A percentile compares a stretch with the other conserved stretches of the same genome.
These are phyloP conservation scores for roundworm (Caenorhabditis elegans) DNA, from an alignment of 1,140 invertebrate genomes.

Conservation along the genomic window DNA sequence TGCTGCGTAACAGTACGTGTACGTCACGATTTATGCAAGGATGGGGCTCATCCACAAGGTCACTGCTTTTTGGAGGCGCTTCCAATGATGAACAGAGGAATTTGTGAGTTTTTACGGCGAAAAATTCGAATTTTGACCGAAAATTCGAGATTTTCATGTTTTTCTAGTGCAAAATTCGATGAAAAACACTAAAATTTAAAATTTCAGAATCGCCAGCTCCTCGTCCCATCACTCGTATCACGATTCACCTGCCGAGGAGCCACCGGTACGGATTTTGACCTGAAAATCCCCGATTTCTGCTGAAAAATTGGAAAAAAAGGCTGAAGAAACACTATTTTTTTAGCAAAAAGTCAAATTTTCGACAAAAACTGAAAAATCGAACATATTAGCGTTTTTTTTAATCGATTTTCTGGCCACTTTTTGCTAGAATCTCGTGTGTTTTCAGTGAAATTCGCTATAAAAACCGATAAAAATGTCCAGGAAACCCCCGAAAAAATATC, in stretches of 20 bases:
- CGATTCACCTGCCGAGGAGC: background rate
- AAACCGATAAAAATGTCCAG: too few relatives aligned
- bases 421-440: too few relatives aligned
- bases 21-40: background rate
- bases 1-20: background rate
- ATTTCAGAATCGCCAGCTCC: conserved; percentile 1
- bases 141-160: too few relatives aligned
- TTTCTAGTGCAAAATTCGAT: too few relatives aligned
- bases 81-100: background rate
- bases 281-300: background rate
- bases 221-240: background rate
- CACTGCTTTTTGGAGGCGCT: background rate
- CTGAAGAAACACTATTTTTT: too few relatives aligned
- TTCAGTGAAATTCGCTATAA: too few relatives aligned
- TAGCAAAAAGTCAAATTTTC: too few relatives aligned
- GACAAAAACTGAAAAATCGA: background rate
- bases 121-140: background rate
- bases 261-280: background rate
- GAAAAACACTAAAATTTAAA: background rate
- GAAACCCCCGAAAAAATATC: too few relatives aligned
- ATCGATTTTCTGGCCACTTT: too few relatives aligned
- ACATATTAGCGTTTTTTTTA: too few relatives aligned
- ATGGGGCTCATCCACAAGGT: background rate
- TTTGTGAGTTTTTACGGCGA: background rate
- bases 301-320: background rate